phyloP scores from a whole-genome alignment of 2,113 vertebrate genomes.

The Protomyctophum bolini region DNA sequence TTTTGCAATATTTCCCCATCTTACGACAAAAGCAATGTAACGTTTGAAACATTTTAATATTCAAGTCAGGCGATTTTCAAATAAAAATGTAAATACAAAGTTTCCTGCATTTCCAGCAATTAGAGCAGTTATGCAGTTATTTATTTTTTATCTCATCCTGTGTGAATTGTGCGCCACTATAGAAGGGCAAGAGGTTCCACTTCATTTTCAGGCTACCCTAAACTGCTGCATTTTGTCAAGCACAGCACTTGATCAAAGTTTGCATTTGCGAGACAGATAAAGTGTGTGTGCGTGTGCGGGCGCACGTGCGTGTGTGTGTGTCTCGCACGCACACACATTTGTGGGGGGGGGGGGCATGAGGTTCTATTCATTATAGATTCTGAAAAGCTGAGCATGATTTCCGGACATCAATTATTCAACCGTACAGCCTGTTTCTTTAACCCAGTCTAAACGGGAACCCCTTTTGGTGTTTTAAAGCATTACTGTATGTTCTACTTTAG shows the following conservation, averaged over 20 bases:
- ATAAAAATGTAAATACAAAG: slow-evolving; percentile 63
- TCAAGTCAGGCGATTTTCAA: no score
- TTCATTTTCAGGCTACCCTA: slow-evolving; percentile 52
- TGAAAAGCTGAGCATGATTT: slow-evolving; percentile 64
- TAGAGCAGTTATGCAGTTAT: slow-evolving; percentile 57
- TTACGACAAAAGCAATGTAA: no score
- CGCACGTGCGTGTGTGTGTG: background rate
- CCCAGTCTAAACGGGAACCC: no score
- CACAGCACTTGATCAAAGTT: slow-evolving; percentile 41
- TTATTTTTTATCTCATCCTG: background rate
- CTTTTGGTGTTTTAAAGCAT: no score
- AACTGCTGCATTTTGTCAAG: slow-evolving; percentile 41
- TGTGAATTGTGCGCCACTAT: slow-evolving; percentile 56
- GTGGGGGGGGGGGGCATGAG: slow-evolving; percentile 19
- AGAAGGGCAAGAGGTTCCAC: slow-evolving; percentile 30
- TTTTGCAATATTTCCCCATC: no score
- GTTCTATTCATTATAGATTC: slow-evolving; percentile 56
- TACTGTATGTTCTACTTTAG: no score
- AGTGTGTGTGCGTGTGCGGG: slow-evolving; percentile 9
- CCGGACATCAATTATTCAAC: slow-evolving; percentile 76
- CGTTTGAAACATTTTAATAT: no score
- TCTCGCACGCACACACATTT: no score
- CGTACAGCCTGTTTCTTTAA: slow-evolving; percentile 66
- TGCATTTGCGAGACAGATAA: slow-evolving; percentile 40
- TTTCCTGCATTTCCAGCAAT: slow-evolving; percentile 64